Percentiles rank a stretch among this genome's conserved stretches.
Evolutionary conservation across 2,888 invertebrate species (phyloP).

Genomic region (Notodonta ziczac): DNA sequence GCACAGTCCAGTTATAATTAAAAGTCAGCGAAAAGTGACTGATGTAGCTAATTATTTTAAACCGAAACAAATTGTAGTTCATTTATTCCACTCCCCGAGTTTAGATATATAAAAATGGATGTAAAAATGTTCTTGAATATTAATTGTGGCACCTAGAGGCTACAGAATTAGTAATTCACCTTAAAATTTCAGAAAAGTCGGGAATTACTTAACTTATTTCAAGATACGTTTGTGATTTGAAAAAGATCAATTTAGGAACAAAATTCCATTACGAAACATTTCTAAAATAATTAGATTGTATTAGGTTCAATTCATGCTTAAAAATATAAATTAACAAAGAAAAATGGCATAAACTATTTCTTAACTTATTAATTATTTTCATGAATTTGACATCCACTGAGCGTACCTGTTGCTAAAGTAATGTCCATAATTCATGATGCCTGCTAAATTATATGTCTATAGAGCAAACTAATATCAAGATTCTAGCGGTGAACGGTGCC

Average conservation of each 20-base stretch:
- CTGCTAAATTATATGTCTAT: not conserved
- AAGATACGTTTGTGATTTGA: not conserved
- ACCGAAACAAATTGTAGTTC: slow-evolving; percentile 23
- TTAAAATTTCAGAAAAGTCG: not conserved
- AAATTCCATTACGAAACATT: no score
- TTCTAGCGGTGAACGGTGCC: slow-evolving; percentile 9
- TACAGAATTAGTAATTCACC: slow-evolving; percentile 15
- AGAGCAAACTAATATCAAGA: slow-evolving; percentile 17
- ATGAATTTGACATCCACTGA: slow-evolving; percentile 1
- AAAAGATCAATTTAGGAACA: not conserved
- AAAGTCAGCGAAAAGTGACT: slow-evolving; percentile 21
- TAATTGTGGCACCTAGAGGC: slow-evolving; percentile 22
- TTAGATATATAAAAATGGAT: slow-evolving; percentile 6
- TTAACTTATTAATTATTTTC: not conserved
- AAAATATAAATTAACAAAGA: no score
- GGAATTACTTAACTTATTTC: not conserved
- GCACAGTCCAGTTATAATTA: not conserved
- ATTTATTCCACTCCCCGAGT: slow-evolving; percentile 10
- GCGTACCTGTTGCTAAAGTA: not conserved
- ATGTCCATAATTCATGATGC: not conserved
- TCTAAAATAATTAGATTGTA: no score
- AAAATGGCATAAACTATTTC: no score
- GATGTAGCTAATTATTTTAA: slow-evolving; percentile 27
- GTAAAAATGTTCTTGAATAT: slow-evolving; percentile 28
- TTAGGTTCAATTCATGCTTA: no score